Conservation (phyloP, 2,888 invertebrate genomes). For the Caenorhabditis sp. region DNA sequence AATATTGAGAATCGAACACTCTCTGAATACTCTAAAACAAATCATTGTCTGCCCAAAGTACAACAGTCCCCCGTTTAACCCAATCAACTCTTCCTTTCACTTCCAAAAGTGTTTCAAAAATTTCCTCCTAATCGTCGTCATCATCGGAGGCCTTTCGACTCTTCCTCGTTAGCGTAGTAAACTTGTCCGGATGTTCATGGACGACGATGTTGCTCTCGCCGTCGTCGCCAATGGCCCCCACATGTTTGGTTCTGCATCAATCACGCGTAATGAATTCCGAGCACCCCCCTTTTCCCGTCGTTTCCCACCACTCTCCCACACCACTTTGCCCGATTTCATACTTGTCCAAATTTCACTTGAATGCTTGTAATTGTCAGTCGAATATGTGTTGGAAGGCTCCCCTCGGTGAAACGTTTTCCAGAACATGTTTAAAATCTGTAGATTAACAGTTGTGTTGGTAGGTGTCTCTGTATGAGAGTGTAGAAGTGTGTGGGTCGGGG, state of each 20-base stretch:
- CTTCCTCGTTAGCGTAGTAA: conserved; percentile 37
- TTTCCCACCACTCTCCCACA: conserved; percentile 42
- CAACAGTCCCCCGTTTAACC: not conserved
- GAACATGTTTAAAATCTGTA: conserved; percentile 29
- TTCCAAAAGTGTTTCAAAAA: conserved; percentile 22
- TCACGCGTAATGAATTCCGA: conserved; percentile 68
- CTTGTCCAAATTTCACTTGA: conserved; percentile 34
- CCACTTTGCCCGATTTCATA: conserved; percentile 31
- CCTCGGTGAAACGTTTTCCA: not conserved
- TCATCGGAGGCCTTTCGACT: not conserved
- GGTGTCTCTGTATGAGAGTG: conserved; percentile 1
- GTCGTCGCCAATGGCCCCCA: conserved; percentile 31
- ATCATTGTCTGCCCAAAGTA: not conserved
- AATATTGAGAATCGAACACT: too few relatives aligned
- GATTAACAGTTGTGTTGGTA: conserved; percentile 43
- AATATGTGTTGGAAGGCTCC: not conserved
- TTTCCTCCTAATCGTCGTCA: conserved; percentile 19
- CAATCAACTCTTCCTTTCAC: not conserved
- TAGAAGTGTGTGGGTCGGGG: conserved; percentile 20
- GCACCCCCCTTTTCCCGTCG: conserved; percentile 20
- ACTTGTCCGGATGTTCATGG: conserved; percentile 56
- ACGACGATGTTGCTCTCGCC: conserved; percentile 34
- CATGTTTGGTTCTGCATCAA: conserved; percentile 67
- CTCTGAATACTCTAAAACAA: too few relatives aligned
- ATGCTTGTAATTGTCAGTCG: conserved; percentile 18